Base-by-base conservation (phyloP, 1,140 invertebrate species). In the Lanistes nyassanus region DNA sequence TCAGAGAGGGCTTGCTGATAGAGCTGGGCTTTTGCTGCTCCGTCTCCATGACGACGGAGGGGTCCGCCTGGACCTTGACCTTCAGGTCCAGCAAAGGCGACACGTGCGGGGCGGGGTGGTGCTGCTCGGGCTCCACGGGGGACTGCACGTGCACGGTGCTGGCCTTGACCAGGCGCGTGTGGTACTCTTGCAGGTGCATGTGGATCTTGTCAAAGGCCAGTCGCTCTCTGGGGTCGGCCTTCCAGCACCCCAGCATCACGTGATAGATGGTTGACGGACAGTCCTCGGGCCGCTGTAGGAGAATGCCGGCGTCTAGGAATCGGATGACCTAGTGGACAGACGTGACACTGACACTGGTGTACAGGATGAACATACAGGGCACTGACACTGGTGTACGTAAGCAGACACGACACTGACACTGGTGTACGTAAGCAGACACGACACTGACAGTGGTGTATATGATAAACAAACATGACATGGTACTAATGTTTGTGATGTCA, bases 191-290 rank as follows among this genome's bases (percentile, higher is more conserved):
- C 21, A 95, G 88, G 78, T 92, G 92, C 19, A 92, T 92, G 84
- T 93, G 91, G 74, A 97, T 94, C 68, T 94, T 92, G 4, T 91
- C 83, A 84, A 97, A 97, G 2, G 89, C 92, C 29, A 94, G 91
- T 36, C 96, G 91, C 81, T 97, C 94, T 58, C 92, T 91, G 0
- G 95, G 93, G 79, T 97, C 94, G 0, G 92, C 92, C 85, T 94
- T 94, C 95, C 96, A 97, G 81, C 95, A 97, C 2, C 92, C 92
- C 6, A 92, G 90, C 95, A 97, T 97, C 76, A 97, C 87, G 79
- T 95, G 92, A 76, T 93, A 93, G 4, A 96, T 92, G 34, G 93
- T 91, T 0, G 92, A 89, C 0, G 95, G 95, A 84, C 94, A 96
- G 77, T 94, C 93, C 75, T 94, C 93, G 0, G 95, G 95, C 13